A percentile compares a stretch with the other conserved stretches of the same genome.
These are phyloP conservation scores for Anguilla anguilla DNA, from an alignment of 2,797 vertebrate species.

Conservation along the genomic window DNA sequence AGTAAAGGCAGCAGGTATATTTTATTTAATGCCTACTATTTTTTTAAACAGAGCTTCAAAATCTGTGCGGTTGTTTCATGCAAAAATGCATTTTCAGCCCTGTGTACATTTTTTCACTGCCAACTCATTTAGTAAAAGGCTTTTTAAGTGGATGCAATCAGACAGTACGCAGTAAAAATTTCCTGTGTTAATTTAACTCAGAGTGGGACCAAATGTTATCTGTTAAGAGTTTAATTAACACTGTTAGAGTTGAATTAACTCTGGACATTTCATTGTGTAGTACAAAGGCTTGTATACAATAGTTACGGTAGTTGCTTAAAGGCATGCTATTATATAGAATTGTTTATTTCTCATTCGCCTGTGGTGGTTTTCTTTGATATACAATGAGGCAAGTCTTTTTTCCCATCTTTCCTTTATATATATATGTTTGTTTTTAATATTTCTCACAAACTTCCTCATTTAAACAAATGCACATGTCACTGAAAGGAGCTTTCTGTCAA, in stretches of 20 bases:
- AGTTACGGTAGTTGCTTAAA: neutral
- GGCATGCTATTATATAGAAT: neutral
- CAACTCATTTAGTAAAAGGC: neutral
- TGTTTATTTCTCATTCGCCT: neutral
- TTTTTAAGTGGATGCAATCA: neutral
- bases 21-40: neutral
- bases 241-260: too few relatives aligned
- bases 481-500: conserved; percentile 41
- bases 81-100: neutral
- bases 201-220: too few relatives aligned
- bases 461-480: conserved; percentile 61
- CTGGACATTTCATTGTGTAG: too few relatives aligned
- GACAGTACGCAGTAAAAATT: neutral
- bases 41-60: neutral
- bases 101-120: neutral
- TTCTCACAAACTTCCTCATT: conserved; percentile 54
- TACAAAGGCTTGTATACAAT: neutral
- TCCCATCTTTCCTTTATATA: neutral
- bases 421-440: neutral
- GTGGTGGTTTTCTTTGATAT: neutral
- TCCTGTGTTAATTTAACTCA: too few relatives aligned
- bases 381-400: neutral
- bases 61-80: neutral
- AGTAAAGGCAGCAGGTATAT: neutral
- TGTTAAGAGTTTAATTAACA: too few relatives aligned